Evolutionary conservation across 1,140 invertebrate genomes (phyloP), one percentile per base, ranked within the genome.

Genomic region (Berghia stephanieae): DNA sequence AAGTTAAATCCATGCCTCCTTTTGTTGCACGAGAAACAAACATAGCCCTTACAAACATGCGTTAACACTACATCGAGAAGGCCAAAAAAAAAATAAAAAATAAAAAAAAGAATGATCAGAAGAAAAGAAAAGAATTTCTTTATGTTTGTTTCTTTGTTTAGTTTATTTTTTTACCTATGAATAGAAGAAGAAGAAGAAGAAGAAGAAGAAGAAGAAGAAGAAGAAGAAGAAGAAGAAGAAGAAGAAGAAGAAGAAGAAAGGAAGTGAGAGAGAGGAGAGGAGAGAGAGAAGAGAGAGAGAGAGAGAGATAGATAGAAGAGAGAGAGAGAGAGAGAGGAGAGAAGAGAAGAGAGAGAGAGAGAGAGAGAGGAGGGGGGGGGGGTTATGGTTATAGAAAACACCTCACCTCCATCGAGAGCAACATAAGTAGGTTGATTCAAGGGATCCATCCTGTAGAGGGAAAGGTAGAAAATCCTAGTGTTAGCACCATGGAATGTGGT

Each of bases 341-440:
- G 5, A 57, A 34, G 36, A 16, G 27, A 1, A 43, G 4, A 46
- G n/a, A 71, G 38, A 71, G 38, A 44, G 38, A 71, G 18, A 18
- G 10, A 44, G 38, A 24, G 10, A 74, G 40, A 57, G 6, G 60
- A 38, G 60, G 4, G 3, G 60, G 49, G 24, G 40, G 0, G 10
- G 34, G 34, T 10, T 1, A 34, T 18, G n/a, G 24, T 55, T 36
- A 2, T 40, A 40, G 6, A 69, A 57, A 36, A 36, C 52, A 2
- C 49, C 55, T 43, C 76, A 81, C 80, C 80, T 72, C 80, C 80
- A 49, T 81, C 80, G 21, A 81, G 31, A 16, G 80, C 75, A 16
- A 75, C 78, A 43, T 81, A 81, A 42, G 77, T 79, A 46, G 77
- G 80, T 34, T 79, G 78, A 6, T 69, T 49, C 46, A 71, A 63